Conservation (phyloP, 2,113 vertebrate genomes). For the Xiphorhynchus elegans region DNA sequence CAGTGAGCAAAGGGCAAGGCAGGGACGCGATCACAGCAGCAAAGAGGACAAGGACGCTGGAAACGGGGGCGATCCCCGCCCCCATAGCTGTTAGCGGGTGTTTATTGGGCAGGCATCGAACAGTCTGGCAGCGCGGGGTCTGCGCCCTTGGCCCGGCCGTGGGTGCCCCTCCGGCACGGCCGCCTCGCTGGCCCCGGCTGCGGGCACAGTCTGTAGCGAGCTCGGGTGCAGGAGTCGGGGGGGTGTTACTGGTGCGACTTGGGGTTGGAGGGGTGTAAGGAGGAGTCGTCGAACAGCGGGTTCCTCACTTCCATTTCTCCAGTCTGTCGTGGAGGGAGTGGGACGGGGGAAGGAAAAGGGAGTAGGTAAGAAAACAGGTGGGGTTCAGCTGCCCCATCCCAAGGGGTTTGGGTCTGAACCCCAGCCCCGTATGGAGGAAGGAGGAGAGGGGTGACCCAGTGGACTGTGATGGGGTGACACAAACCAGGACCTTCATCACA, state of each 20-base stretch:
- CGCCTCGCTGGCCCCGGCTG: neutral
- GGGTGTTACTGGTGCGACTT: constrained; percentile 72
- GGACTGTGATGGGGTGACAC: neutral
- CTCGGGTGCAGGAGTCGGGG: neutral
- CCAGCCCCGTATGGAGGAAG: neutral
- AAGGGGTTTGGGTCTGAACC: neutral
- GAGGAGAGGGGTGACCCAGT: neutral
- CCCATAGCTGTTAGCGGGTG: constrained; percentile 34
- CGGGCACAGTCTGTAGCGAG: neutral
- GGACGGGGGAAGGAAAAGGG: neutral
- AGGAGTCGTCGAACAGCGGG: constrained; percentile 89
- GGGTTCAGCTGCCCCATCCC: neutral
- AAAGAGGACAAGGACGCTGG: constrained; percentile 58
- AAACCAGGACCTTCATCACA: neutral
- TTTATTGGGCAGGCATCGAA: constrained; percentile 49
- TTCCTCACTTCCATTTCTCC: constrained; percentile 98
- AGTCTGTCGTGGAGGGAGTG: constrained; percentile 68
- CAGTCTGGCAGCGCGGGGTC: constrained; percentile 2
- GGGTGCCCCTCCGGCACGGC: neutral
- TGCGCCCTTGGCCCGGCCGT: neutral
- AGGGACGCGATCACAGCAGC: neutral
- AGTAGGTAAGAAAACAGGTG: neutral
- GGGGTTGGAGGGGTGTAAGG: constrained; percentile 74
- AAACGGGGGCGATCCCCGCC: neutral
- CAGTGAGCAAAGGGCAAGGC: neutral